Conservation (phyloP, 2,888 invertebrate genomes). For the Biston betularia region DNA sequence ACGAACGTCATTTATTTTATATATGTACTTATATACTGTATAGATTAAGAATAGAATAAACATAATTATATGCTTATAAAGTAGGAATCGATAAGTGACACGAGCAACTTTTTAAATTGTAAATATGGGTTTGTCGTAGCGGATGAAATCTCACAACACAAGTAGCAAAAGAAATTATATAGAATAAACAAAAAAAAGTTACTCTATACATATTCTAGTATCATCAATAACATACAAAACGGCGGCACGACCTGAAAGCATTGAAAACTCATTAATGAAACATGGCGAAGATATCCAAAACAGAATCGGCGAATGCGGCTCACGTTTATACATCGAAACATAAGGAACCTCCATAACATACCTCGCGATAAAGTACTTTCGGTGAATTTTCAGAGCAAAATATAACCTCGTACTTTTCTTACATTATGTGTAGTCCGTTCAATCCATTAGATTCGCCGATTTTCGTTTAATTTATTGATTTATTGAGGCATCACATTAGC, state of each 20-base stretch:
- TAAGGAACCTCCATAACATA: conserved; percentile 22
- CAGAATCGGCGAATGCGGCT: conserved; percentile 15
- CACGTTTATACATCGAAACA: conserved; percentile 22
- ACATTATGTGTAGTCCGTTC: background rate
- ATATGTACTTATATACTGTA: too few species aligned
- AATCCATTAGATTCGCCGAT: too few species aligned
- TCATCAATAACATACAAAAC: conserved; percentile 1
- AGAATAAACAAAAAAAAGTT: background rate
- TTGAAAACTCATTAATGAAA: conserved; percentile 23
- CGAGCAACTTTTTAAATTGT: too few species aligned
- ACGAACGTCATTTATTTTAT: too few species aligned
- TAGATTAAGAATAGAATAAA: too few species aligned
- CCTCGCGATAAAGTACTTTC: conserved; percentile 18
- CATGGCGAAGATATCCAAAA: conserved; percentile 17
- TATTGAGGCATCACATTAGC: too few species aligned
- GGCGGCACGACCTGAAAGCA: background rate
- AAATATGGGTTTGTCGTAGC: too few species aligned
- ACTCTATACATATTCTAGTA: background rate
- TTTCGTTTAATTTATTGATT: too few species aligned
- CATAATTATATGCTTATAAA: too few species aligned
- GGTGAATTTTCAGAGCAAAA: conserved; percentile 23
- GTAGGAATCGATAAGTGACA: too few species aligned
- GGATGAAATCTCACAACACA: too few species aligned
- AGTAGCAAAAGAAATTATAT: background rate
- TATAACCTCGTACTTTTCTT: background rate